A percentile compares a stretch with the other conserved stretches of the same genome.
These are phyloP conservation scores for Drosophila saltans DNA, from an alignment of 1,140 invertebrate genomes.

Conservation along the genomic window DNA sequence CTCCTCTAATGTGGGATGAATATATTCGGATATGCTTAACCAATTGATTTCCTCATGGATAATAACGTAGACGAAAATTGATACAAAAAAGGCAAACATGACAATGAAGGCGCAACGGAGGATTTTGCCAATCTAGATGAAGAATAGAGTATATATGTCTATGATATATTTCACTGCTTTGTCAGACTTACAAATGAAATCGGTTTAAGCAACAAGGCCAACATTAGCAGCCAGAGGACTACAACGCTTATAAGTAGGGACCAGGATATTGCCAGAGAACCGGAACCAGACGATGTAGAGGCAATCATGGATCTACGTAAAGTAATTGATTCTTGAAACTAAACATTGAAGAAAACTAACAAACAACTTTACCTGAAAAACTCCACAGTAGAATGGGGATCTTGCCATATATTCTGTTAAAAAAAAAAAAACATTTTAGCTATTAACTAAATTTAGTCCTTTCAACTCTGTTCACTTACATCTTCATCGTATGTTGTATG, in stretches of 20 bases:
- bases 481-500: conserved; percentile 58
- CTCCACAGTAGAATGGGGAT: conserved; percentile 72
- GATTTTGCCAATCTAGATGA: conserved; percentile 66
- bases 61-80: conserved; percentile 58
- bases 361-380: conserved; percentile 60
- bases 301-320: conserved; percentile 54
- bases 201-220: conserved; percentile 53
- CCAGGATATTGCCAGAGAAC: conserved; percentile 53
- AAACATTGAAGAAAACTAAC: neutral
- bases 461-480: conserved; percentile 29
- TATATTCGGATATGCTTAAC: conserved; percentile 41
- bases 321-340: neutral
- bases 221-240: conserved; percentile 57
- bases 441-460: neutral
- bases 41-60: conserved; percentile 51
- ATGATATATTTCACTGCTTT: neutral
- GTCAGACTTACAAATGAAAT: conserved; percentile 59
- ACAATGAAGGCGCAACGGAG: conserved; percentile 66
- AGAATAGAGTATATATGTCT: neutral
- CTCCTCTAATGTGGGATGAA: conserved; percentile 43
- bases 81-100: conserved; percentile 67
- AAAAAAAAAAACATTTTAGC: neutral
- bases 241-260: conserved; percentile 58
- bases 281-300: conserved; percentile 44
- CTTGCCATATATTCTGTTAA: conserved; percentile 19